A percentile compares a stretch with the other conserved stretches of the same genome.
These are phyloP conservation scores for Camponotus vicinus DNA, from an alignment of 1,140 invertebrate species.

Conservation along the genomic window DNA sequence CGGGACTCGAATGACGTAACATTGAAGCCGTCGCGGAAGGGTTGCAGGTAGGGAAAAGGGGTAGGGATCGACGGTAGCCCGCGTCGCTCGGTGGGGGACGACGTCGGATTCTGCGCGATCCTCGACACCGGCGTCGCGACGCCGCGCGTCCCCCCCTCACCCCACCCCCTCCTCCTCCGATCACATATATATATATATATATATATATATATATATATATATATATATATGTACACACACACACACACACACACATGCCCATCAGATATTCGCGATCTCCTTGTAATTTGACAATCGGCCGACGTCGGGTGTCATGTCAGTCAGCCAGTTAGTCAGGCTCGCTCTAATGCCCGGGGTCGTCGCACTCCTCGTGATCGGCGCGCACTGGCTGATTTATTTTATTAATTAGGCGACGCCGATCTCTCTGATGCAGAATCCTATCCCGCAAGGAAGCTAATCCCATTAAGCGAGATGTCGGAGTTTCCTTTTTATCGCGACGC, in stretches of 20 bases:
- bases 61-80: conserved; percentile 68
- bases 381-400: conserved; percentile 72
- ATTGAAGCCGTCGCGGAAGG: conserved; percentile 59
- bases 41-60: conserved; percentile 74
- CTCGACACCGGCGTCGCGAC: conserved; percentile 37
- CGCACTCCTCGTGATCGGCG: conserved; percentile 48
- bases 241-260: neutral
- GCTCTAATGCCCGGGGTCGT: conserved; percentile 54
- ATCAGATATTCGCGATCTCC: conserved; percentile 60
- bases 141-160: neutral
- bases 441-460: conserved; percentile 58
- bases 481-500: neutral
- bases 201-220: neutral
- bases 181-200: neutral
- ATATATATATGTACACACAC: neutral
- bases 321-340: conserved; percentile 73
- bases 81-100: conserved; percentile 61
- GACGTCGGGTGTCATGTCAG: conserved; percentile 76
- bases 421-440: conserved; percentile 34
- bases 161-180: neutral
- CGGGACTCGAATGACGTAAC: conserved; percentile 82
- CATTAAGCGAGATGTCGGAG: conserved; percentile 54
- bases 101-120: conserved; percentile 76
- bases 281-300: conserved; percentile 77
- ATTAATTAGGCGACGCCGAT: conserved; percentile 72